These are phyloP conservation scores for Spodoptera litura DNA, from an alignment of 1,140 invertebrate genomes.

Conservation along the genomic window DNA sequence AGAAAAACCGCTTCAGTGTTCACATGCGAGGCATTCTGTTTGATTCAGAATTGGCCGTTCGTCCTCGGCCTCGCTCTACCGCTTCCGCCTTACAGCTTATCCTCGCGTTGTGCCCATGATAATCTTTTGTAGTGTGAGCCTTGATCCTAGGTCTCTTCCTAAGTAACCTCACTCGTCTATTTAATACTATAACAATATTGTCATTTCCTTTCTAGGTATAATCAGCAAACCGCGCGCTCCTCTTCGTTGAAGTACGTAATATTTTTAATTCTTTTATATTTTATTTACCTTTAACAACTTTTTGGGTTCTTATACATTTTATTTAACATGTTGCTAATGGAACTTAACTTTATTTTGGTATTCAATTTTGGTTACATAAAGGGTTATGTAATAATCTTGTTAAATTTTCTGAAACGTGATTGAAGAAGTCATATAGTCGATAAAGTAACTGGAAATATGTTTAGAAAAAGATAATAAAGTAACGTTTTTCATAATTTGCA, in stretches of 20 bases:
- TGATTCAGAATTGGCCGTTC: conserved; percentile 73
- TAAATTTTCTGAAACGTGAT: not conserved
- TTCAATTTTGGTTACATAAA: no score
- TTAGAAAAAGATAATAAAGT: not conserved
- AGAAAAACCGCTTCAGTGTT: conserved; percentile 57
- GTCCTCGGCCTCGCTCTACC: conserved; percentile 80
- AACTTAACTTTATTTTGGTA: not conserved
- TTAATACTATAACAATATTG: conserved; percentile 69
- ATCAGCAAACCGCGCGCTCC: conserved; percentile 81
- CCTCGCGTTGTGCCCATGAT: conserved; percentile 80
- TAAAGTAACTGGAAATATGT: not conserved
- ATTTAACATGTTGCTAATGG: conserved; percentile 28
- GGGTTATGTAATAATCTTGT: not conserved
- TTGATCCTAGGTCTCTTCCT: conserved; percentile 74
- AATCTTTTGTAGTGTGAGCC: conserved; percentile 74
- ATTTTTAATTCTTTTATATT: conserved; percentile 62
- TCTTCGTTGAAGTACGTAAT: conserved; percentile 84
- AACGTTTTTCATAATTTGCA: conserved; percentile 39
- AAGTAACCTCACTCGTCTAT: conserved; percentile 59
- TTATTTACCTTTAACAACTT: conserved; percentile 53
- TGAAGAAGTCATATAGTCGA: not conserved
- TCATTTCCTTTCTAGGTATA: conserved; percentile 84
- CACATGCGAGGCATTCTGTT: conserved; percentile 64
- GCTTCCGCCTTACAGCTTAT: conserved; percentile 82
- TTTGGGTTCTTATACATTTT: conserved; percentile 1